A percentile compares a stretch with the other conserved stretches of the same genome.
Evolutionary conservation across 2,888 invertebrate species (phyloP).

Genomic region (Diarsia rubi): DNA sequence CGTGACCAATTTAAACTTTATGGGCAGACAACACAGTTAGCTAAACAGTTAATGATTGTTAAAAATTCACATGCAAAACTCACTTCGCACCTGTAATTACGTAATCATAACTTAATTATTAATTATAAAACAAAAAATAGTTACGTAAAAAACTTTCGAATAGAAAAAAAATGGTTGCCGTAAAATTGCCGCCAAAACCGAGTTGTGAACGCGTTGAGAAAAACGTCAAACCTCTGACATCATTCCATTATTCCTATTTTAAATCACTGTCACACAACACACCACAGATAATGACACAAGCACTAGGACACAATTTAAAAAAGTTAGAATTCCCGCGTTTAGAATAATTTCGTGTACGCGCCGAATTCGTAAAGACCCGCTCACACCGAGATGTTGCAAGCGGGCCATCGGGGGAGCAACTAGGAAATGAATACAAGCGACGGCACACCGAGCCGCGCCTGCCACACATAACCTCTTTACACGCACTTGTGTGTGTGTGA

Average conservation of each 20-base stretch:
- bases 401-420: conserved; percentile 88
- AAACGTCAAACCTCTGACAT: conserved; percentile 74
- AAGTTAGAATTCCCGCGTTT: conserved; percentile 53
- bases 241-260: conserved; percentile 70
- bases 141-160: conserved; percentile 59
- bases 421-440: conserved; percentile 87
- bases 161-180: conserved; percentile 40
- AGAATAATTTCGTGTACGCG: conserved; percentile 81
- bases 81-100: conserved; percentile 68
- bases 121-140: conserved; percentile 50
- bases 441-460: conserved; percentile 77
- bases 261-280: conserved; percentile 69
- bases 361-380: conserved; percentile 87
- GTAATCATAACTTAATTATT: conserved; percentile 69
- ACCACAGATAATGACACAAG: conserved; percentile 60
- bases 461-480: conserved; percentile 72
- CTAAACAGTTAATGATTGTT: conserved; percentile 68
- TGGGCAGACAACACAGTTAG: conserved; percentile 66
- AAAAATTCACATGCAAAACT: conserved; percentile 72
- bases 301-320: conserved; percentile 64
- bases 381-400: conserved; percentile 88
- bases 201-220: conserved; percentile 68
- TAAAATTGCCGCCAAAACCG: conserved; percentile 68
- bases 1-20: conserved; percentile 65
- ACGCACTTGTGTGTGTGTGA: conserved; percentile 74